Conservation (phyloP, 2,888 invertebrate genomes). For the Hylaea fasciaria region DNA sequence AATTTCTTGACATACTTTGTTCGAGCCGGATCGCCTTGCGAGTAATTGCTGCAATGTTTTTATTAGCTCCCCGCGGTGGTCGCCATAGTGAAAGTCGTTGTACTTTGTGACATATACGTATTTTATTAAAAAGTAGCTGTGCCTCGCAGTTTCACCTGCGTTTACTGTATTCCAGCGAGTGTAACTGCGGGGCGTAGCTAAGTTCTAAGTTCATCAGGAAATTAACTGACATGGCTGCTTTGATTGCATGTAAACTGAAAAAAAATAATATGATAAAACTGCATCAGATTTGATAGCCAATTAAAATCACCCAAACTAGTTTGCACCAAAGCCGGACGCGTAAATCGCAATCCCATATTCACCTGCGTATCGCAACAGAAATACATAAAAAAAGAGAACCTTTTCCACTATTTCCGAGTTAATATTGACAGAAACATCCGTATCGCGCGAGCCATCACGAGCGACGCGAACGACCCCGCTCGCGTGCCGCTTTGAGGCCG, state of each 20-base stretch:
- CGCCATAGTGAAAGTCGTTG: conserved; percentile 49
- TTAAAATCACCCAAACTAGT: conserved; percentile 21
- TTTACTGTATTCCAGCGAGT: neutral
- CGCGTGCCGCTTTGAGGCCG: conserved; percentile 68
- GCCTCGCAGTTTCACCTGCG: neutral
- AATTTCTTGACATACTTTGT: conserved; percentile 82
- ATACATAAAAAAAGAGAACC: conserved; percentile 27
- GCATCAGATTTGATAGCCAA: conserved; percentile 1
- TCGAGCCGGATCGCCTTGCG: conserved; percentile 75
- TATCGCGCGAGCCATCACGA: conserved; percentile 54
- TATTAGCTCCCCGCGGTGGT: conserved; percentile 53
- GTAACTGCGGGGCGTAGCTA: no score
- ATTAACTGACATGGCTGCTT: no score
- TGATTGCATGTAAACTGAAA: no score
- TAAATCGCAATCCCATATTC: conserved; percentile 22
- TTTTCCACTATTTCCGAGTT: conserved; percentile 38
- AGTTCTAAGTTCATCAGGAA: no score
- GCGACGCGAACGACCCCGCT: conserved; percentile 61
- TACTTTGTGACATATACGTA: conserved; percentile 33
- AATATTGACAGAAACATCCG: conserved; percentile 39
- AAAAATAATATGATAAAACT: no score
- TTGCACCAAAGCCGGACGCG: conserved; percentile 15
- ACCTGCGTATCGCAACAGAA: conserved; percentile 22
- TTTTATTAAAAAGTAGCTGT: conserved; percentile 19
- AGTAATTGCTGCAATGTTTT: conserved; percentile 70